Evolutionary conservation across 2,888 invertebrate genomes (phyloP).

Genomic region (Tipula confusa): DNA sequence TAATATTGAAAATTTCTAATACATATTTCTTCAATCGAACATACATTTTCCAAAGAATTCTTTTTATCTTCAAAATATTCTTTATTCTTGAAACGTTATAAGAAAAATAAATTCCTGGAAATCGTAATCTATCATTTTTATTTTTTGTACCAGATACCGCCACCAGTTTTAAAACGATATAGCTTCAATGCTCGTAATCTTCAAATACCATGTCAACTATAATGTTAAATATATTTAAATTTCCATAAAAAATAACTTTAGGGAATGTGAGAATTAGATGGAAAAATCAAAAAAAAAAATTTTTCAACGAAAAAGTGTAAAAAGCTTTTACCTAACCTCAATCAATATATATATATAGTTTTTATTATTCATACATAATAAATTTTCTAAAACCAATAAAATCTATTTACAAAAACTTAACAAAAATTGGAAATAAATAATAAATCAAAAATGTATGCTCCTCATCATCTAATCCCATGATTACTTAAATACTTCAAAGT

Average conservation of each 20-base stretch:
- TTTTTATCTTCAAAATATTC: not conserved
- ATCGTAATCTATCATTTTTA: no score
- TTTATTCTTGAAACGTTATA: not conserved
- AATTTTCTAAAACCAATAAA: not conserved
- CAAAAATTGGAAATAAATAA: not conserved
- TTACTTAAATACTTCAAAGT: conserved; percentile 20
- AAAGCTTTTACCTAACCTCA: not conserved
- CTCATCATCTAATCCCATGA: not conserved
- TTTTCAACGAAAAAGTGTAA: not conserved
- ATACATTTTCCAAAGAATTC: not conserved
- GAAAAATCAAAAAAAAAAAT: not conserved
- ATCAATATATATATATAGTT: not conserved
- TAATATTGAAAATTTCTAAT: not conserved
- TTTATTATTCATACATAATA: not conserved
- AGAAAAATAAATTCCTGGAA: no score
- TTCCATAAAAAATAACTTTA: not conserved
- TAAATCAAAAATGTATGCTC: not conserved
- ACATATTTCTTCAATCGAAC: not conserved
- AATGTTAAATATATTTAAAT: not conserved
- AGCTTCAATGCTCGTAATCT: no score
- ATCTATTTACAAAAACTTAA: conserved; percentile 15
- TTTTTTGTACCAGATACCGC: no score
- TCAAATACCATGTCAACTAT: not conserved
- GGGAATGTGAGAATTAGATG: not conserved
- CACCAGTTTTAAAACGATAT: no score